Base-by-base conservation (phyloP, 2,113 vertebrate species). In the Tapirus terrestris region DNA sequence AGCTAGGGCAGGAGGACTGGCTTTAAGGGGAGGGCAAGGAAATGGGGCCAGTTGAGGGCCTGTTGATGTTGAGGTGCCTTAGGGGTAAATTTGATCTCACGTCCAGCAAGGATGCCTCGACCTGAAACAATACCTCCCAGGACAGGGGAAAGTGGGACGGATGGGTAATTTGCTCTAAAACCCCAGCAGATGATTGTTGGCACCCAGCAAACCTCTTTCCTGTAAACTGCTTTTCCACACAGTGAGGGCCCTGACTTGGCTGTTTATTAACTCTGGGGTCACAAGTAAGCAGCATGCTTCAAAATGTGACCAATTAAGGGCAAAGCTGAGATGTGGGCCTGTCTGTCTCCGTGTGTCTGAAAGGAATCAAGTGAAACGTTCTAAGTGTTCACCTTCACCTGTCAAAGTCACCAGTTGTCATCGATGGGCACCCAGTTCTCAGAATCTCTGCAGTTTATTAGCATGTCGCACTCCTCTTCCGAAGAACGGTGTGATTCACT, bases 191-290 rank as follows among this genome's bases (percentile, higher is more conserved):
- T 87, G 29, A 39, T 4, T 84, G 56, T 31, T 80, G 89, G 31
- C 88, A 96, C 48, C 29, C 31, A 91, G 80, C 39, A 82, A 73
- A 45, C 63, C 31, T 95, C 77, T 68, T 80, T 11, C 25, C 25
- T 85, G 5, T 80, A 68, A 88, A 81, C 56, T 60, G 65, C 72
- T 0, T 84, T 97, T 86, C 20, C 9, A 5, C 79, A 17, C 33
- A 18, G 90, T 7, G 88, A 96, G 43, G 76, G 63, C 73, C 91
- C 80, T 75, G 18, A 9, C 68, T 53, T 14, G 83, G 87, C 82
- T 94, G 93, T 96, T 96, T 92, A 95, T 97, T 93, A 98, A 96
- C 96, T 96, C 82, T 1, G 0, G 61, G 91, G 73, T 97, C 65
- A 65, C 8, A 20, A 61, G 91, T 81, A 93, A 92, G 51, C 92